Evolutionary conservation across 2,113 vertebrate species (phyloP), one percentile per base, ranked within the genome.

Genomic region (Pterocles burchelli): DNA sequence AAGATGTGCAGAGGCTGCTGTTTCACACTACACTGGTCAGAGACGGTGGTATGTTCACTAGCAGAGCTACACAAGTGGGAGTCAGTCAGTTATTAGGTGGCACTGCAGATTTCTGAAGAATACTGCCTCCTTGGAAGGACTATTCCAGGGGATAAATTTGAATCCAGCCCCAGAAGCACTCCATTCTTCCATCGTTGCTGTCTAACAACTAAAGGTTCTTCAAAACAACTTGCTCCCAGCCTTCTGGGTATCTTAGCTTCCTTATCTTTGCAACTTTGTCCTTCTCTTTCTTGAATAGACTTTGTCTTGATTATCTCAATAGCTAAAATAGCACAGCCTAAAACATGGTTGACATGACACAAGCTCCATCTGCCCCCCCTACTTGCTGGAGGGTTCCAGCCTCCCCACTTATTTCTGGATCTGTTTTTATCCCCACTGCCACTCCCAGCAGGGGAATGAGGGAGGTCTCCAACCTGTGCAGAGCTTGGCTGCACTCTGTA

Each of bases 301-400:
- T 79, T 87, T 15, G 1, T 55, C 89, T 74, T 78, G 31, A 79
- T 88, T 82, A 77, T 80, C 75, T 70, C 66, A 58, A 31, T 15
- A 90, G 34, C 63, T 84, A 48, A 93, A 90, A 71, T 33, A 96
- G 52, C 59, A 41, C 33, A 90, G 55, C 43, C 52, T 76, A 67
- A 95, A 76, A 19, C 45, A 68, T 4, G 22, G 16, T 7, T 75
- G 57, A 38, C 45, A 45, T 59, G 28, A 45, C 31, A 48, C 17
- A 82, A 87, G 15, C 48, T 94, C 31, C 49, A 21, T 78, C 61
- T 78, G n/a, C 45, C 38, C 46, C 41, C 24, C 1, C 41, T 86
- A 22, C 15, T 86, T 68, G 58, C 45, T 54, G 36, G 34, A 75
- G 72, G 45, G 13, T 84, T 96, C 54, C 77, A 92, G 70, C 57